phyloP scores from a whole-genome alignment of 2,797 vertebrate genomes.

The Periparus ater region DNA sequence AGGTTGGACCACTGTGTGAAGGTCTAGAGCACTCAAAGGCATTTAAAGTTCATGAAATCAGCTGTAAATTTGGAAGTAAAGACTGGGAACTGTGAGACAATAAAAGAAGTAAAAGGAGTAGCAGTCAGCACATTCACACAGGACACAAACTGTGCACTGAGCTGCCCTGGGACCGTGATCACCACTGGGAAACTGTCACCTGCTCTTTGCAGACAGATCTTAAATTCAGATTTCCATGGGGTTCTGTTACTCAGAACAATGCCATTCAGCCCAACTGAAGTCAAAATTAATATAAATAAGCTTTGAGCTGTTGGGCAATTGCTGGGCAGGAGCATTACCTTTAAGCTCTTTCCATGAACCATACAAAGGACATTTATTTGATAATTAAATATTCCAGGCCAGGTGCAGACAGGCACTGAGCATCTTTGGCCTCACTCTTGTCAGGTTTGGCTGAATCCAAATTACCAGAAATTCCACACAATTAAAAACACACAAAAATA shows the following conservation, averaged over 20 bases:
- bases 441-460: not conserved
- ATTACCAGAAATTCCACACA: not conserved
- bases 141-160: not conserved
- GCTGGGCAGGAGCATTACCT: not conserved
- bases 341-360: not conserved
- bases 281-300: not conserved
- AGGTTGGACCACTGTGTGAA: slow-evolving; percentile 22
- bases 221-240: not conserved
- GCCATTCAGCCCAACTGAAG: not conserved
- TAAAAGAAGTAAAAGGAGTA: not conserved
- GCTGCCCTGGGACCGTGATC: not conserved
- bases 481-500: not conserved
- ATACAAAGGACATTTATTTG: not conserved
- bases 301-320: not conserved
- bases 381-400: not conserved
- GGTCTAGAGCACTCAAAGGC: slow-evolving; percentile 25
- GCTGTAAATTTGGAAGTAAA: not conserved
- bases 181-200: not conserved
- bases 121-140: not conserved
- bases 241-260: not conserved
- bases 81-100: not conserved
- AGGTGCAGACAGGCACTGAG: not conserved
- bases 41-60: slow-evolving; percentile 28
- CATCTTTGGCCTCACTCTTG: not conserved
- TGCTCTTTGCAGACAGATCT: not conserved